phyloP scores from a whole-genome alignment of 92 coral and sea anemone genomes.

The Plumapathes pennacea region DNA sequence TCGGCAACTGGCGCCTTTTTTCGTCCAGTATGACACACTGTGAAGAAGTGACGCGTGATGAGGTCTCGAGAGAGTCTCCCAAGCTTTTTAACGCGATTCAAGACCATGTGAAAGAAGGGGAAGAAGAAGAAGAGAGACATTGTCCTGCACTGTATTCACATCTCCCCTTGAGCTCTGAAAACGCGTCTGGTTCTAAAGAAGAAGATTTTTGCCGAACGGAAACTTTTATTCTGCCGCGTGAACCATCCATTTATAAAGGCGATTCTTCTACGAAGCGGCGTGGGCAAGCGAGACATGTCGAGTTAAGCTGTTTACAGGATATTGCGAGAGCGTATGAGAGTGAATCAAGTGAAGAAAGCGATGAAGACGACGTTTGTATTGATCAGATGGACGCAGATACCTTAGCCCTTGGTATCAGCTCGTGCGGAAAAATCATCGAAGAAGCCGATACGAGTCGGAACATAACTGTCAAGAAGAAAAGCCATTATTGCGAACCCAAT shows the following conservation, averaged over 20 bases:
- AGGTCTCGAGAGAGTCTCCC: not conserved
- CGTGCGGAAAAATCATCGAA: not conserved
- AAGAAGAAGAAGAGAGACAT: not conserved
- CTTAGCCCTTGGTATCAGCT: not conserved
- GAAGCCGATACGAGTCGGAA: not conserved
- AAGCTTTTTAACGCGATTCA: not conserved
- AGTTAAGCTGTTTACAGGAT: slow-evolving; percentile 9
- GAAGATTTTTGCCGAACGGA: too few relatives aligned
- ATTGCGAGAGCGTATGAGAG: slow-evolving; percentile 1
- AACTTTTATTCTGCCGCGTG: too few relatives aligned
- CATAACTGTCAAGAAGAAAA: too few relatives aligned
- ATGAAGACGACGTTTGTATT: not conserved
- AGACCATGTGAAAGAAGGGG: not conserved
- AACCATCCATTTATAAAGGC: not conserved
- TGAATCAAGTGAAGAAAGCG: slow-evolving; percentile 16
- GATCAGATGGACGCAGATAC: not conserved
- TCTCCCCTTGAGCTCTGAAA: too few relatives aligned
- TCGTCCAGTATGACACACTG: not conserved
- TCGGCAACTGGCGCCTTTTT: slow-evolving; percentile 68
- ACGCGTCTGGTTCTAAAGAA: too few relatives aligned
- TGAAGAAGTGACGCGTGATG: not conserved
- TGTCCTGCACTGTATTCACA: too few relatives aligned
- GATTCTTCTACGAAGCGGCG: not conserved
- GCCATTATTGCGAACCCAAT: too few relatives aligned
- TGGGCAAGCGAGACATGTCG: not conserved